phyloP scores from a whole-genome alignment of 2,888 invertebrate genomes.

The Cerastis leucographa region DNA sequence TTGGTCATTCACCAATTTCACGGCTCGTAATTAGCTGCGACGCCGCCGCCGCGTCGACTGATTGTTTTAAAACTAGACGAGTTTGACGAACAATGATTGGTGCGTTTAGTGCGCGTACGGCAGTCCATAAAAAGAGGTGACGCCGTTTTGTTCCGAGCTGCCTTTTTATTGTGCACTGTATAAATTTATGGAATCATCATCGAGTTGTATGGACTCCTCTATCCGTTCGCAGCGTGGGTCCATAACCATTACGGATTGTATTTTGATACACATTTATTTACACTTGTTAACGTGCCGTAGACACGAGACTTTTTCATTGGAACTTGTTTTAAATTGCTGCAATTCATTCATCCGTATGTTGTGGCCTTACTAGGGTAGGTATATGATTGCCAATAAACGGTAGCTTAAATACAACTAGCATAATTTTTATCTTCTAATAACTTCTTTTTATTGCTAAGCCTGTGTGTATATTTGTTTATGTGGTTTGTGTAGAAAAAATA shows the following conservation, averaged over 20 bases:
- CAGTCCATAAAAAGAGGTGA: slow-evolving; percentile 87
- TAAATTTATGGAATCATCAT: slow-evolving; percentile 91
- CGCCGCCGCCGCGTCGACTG: slow-evolving; percentile 44
- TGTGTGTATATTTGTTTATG: no score
- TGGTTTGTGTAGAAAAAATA: not conserved
- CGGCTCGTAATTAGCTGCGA: slow-evolving; percentile 76
- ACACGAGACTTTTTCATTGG: slow-evolving; percentile 64
- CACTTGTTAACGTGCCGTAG: slow-evolving; percentile 79
- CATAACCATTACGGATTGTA: slow-evolving; percentile 88
- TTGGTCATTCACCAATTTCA: slow-evolving; percentile 82
- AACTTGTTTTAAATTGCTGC: slow-evolving; percentile 65
- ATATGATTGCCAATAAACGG: not conserved
- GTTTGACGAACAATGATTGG: slow-evolving; percentile 79
- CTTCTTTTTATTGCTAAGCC: not conserved
- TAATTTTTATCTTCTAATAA: not conserved
- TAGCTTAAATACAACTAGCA: no score
- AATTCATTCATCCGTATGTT: slow-evolving; percentile 50
- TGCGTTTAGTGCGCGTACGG: slow-evolving; percentile 74
- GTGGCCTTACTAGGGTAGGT: not conserved
- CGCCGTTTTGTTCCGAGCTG: slow-evolving; percentile 87
- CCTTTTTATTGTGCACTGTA: slow-evolving; percentile 89
- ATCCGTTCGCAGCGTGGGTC: slow-evolving; percentile 84
- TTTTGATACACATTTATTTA: slow-evolving; percentile 87
- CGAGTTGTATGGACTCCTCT: slow-evolving; percentile 88
- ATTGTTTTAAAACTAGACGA: slow-evolving; percentile 76